Conservation (phyloP, 1,140 invertebrate genomes). For the Leptonema lineaticorne region DNA sequence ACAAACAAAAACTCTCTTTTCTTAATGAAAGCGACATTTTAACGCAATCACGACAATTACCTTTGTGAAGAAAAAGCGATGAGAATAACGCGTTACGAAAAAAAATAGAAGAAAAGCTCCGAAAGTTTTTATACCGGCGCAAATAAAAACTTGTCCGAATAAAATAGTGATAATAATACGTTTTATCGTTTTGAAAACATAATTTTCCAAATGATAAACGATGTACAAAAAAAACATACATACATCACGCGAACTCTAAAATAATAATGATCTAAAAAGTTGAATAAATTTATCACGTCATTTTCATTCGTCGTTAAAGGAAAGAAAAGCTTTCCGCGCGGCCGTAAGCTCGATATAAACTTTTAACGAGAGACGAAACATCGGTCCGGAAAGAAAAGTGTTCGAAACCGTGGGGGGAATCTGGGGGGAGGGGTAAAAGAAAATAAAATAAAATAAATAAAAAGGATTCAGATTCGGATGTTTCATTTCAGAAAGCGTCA, state of each 20-base stretch:
- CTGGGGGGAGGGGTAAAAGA: no score
- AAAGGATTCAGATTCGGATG: no score
- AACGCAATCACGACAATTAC: not conserved
- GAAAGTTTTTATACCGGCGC: not conserved
- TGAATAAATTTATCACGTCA: not conserved
- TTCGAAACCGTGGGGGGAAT: no score
- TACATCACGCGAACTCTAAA: not conserved
- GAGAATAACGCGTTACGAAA: not conserved
- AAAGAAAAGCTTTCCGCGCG: conserved; percentile 5
- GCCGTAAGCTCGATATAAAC: conserved; percentile 12
- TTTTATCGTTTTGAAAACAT: no score
- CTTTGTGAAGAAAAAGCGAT: conserved; percentile 1
- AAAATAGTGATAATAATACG: not conserved
- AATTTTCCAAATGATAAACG: not conserved
- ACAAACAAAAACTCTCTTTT: not conserved
- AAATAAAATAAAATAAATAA: no score
- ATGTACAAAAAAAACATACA: not conserved
- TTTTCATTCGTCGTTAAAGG: not conserved
- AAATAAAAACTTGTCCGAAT: no score
- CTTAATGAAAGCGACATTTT: not conserved
- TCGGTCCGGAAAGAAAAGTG: no score
- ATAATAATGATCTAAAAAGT: not conserved
- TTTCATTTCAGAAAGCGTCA: no score
- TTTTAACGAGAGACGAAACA: conserved; percentile 29
- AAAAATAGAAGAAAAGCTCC: not conserved